Conservation (phyloP, 2,888 invertebrate species). For the Oeneis ivallda region DNA sequence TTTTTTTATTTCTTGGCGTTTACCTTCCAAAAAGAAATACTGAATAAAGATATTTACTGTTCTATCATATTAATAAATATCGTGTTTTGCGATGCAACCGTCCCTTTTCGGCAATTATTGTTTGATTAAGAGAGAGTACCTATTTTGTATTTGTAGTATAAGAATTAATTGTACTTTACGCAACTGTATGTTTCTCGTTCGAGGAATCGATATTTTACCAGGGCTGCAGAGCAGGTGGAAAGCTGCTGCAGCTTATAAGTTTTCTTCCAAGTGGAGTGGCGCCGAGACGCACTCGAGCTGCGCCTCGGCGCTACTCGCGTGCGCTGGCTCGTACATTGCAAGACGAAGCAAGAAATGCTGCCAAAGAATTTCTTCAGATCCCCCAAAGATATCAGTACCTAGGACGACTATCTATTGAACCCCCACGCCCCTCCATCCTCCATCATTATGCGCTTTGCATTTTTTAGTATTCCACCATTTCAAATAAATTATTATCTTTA, state of each 20-base stretch:
- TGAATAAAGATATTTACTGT: neutral
- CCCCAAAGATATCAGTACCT: too few species aligned
- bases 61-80: neutral
- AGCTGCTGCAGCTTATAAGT: too few species aligned
- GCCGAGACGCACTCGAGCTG: too few species aligned
- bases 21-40: neutral
- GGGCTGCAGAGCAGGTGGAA: too few species aligned
- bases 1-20: too few species aligned
- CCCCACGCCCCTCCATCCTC: neutral
- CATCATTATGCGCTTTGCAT: neutral
- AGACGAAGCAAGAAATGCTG: neutral
- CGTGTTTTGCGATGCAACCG: neutral
- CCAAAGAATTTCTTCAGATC: neutral
- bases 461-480: too few species aligned
- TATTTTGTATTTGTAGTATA: conserved; percentile 1
- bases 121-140: conserved; percentile 5
- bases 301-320: too few species aligned
- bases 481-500: too few species aligned
- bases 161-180: neutral
- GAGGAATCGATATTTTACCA: too few species aligned
- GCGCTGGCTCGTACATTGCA: too few species aligned
- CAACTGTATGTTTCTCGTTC: too few species aligned
- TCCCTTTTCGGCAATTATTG: conserved; percentile 1
- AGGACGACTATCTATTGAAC: neutral
- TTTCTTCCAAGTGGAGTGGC: too few species aligned